These are phyloP conservation scores for Resseliella maxima DNA, from an alignment of 2,888 invertebrate species.

Conservation along the genomic window DNA sequence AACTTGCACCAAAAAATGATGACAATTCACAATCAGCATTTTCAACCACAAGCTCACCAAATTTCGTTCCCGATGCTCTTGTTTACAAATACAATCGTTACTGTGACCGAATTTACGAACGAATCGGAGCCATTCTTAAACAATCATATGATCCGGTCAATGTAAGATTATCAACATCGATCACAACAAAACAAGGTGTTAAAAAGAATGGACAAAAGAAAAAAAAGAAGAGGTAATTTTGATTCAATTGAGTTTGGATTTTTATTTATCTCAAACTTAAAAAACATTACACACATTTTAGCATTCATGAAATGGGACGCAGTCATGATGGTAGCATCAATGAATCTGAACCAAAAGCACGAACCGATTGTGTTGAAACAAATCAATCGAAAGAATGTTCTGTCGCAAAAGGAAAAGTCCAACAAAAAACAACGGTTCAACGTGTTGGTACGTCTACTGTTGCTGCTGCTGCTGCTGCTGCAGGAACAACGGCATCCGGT, in stretches of 20 bases:
- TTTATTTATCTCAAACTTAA: background rate
- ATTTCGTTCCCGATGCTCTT: slow-evolving; percentile 73
- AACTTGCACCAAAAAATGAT: slow-evolving; percentile 18
- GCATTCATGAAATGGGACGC: background rate
- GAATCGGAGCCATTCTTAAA: slow-evolving; percentile 83
- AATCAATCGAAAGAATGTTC: slow-evolving; percentile 55
- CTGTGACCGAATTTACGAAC: slow-evolving; percentile 83
- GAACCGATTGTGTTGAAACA: slow-evolving; percentile 38
- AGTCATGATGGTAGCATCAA: background rate
- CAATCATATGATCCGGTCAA: slow-evolving; percentile 87
- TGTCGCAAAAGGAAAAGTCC: background rate
- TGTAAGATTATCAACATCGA: slow-evolving; percentile 75
- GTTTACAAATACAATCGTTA: slow-evolving; percentile 87
- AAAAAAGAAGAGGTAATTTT: slow-evolving; percentile 29
- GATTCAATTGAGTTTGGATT: background rate
- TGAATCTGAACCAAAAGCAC: slow-evolving; percentile 17
- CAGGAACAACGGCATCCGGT: slow-evolving; percentile 69
- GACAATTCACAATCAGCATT: background rate
- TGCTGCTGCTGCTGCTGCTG: slow-evolving; percentile 58
- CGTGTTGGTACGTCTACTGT: no score
- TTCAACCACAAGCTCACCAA: background rate
- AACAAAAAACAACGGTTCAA: background rate
- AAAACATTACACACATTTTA: background rate
- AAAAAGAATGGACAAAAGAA: background rate
- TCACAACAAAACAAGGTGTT: slow-evolving; percentile 68